A percentile compares a stretch with the other conserved stretches of the same genome.
These are phyloP conservation scores for Melangyna quadrimaculata DNA, from an alignment of 2,888 invertebrate genomes.

Conservation along the genomic window DNA sequence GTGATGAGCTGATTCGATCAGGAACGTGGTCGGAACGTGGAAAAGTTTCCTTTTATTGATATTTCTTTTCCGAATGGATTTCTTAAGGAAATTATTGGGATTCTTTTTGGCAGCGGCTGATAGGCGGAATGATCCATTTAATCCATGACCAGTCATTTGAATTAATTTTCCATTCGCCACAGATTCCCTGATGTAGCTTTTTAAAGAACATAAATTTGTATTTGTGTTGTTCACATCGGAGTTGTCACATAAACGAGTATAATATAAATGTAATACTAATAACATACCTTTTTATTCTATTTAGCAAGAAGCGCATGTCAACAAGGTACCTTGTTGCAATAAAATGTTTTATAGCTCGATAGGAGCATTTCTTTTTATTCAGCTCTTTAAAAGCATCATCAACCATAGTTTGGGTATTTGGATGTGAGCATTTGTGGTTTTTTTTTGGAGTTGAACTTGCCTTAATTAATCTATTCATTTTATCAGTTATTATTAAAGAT, in stretches of 20 bases:
- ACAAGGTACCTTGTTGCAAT: constrained; percentile 19
- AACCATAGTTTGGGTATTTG: constrained; percentile 31
- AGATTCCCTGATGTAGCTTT: constrained; percentile 21
- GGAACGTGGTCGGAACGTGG: background rate
- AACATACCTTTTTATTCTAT: background rate
- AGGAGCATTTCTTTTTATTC: constrained; percentile 32
- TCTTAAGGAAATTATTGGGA: background rate
- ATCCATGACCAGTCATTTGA: constrained; percentile 28
- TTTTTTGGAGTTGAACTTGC: constrained; percentile 29
- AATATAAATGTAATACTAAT: background rate
- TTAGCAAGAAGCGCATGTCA: background rate
- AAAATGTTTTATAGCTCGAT: constrained; percentile 14
- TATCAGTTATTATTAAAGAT: background rate
- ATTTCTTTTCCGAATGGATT: background rate
- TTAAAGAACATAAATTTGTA: background rate
- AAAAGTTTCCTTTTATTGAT: background rate
- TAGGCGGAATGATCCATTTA: constrained; percentile 42
- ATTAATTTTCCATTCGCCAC: constrained; percentile 30
- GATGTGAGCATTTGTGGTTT: background rate
- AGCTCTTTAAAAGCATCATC: constrained; percentile 16
- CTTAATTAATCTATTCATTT: background rate
- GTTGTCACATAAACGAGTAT: background rate
- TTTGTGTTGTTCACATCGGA: no score
- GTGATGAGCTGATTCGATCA: background rate
- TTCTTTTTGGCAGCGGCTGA: constrained; percentile 29